Conservation (phyloP, 2,113 vertebrate genomes). For the Aepyceros melampus region DNA sequence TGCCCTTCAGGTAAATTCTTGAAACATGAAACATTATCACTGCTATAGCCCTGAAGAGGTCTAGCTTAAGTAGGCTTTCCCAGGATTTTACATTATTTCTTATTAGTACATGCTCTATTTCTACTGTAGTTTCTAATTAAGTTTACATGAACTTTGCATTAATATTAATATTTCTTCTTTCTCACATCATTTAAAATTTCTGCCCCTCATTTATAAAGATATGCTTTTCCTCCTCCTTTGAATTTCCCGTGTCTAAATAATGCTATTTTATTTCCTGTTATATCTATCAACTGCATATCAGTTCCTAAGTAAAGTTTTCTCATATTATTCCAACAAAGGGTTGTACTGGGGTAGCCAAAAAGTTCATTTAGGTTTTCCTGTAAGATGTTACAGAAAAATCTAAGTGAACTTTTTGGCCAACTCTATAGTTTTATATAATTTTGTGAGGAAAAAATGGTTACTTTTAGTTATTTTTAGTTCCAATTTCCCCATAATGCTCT, state of each 20-base stretch:
- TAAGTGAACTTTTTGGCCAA: neutral
- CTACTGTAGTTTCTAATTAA: neutral
- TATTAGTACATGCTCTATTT: neutral
- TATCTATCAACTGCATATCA: neutral
- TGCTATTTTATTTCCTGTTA: neutral
- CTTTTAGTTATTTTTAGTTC: neutral
- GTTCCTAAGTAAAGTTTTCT: slow-evolving; percentile 3
- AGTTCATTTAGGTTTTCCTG: neutral
- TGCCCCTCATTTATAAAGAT: neutral
- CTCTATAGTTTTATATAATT: neutral
- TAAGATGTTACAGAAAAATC: neutral
- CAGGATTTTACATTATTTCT: neutral
- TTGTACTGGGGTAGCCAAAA: neutral
- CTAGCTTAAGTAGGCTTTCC: neutral
- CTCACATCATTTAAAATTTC: neutral
- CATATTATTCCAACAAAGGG: neutral
- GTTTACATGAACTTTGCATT: neutral
- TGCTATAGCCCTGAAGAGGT: neutral
- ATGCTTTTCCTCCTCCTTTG: neutral
- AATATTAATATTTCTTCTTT: neutral
- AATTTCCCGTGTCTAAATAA: neutral
- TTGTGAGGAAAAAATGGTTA: neutral
- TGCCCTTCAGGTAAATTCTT: neutral
- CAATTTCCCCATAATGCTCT: neutral
- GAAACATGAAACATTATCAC: neutral